Evolutionary conservation across 2,797 vertebrate species (phyloP), one percentile per base, ranked within the genome.

Genomic region (Lagodon rhomboides): DNA sequence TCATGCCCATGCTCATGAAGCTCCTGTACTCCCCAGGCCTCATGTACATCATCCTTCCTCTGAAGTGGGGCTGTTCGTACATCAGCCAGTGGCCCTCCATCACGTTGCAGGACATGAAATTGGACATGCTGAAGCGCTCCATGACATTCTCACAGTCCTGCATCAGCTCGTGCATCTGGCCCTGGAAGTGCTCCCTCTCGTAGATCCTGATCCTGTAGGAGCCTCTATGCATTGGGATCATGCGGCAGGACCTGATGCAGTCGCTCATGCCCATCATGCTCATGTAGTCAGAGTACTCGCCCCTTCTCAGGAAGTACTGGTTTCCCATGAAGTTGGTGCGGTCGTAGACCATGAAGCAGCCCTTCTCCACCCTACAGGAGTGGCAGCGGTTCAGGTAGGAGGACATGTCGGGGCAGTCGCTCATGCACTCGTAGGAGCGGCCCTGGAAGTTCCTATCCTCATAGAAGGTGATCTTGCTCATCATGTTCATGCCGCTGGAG

Each of bases 31-130:
- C 88, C 27, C 86, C 86, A 2, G 86, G 86, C 77, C 82, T 86
- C 82, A 86, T 65, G 86, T 90, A 90, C 83, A 71, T 60, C 89
- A 88, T 85, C 51, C 77, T 85, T 27, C 89, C 89, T 44, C 80
- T 82, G 83, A 15, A 90, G 59, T 85, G 6, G 67, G 87, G 38
- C 75, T 88, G 85, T 72, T 89, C 85, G 27, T 89, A 89, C 80
- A 90, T 87, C 72, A 89, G 80, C 88, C 85, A 87, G 70, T 90
- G 85, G 78, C 86, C 88, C 0, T 90, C 86, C 82, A 87, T 87
- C 75, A 88, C 82, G 34, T 90, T 86, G 83, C 89, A 88, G 76
- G 86, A 89, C 85, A 86, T 80, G 73, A 49, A 74, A 85, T 73
- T 88, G 76, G 83, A 73, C 89, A 90, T 88, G 15, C 60, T 18